Percentiles rank a stretch among this genome's conserved stretches.
phyloP scores from a whole-genome alignment of 2,888 invertebrate species.

The Acrobeloides nanus region DNA sequence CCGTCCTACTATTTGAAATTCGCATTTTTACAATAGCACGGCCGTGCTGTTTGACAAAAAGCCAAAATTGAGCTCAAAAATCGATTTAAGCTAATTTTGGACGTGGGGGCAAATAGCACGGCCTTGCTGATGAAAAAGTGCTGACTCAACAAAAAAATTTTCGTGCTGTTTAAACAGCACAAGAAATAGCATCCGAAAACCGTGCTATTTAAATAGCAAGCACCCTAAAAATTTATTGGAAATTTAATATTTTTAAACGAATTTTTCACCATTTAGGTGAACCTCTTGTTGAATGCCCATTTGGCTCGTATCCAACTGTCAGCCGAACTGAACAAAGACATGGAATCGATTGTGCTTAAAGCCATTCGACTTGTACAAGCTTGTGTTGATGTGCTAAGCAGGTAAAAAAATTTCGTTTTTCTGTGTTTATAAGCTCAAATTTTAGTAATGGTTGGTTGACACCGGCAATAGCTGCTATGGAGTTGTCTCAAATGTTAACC shows the following conservation, averaged over 20 bases:
- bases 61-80: too few species aligned
- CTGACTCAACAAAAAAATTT: too few species aligned
- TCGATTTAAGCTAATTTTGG: too few species aligned
- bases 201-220: too few species aligned
- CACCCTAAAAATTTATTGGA: not conserved
- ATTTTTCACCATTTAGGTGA: slow-evolving; percentile 58
- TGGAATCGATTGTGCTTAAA: slow-evolving; percentile 72
- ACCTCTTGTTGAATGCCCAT: slow-evolving; percentile 88
- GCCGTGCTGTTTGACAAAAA: too few species aligned
- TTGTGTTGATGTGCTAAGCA: slow-evolving; percentile 76
- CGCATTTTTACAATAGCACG: too few species aligned
- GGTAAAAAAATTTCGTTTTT: slow-evolving; percentile 11
- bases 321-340: slow-evolving; percentile 91
- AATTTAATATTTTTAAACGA: slow-evolving; percentile 8
- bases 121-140: too few species aligned
- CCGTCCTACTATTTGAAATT: too few species aligned
- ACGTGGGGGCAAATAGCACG: too few species aligned
- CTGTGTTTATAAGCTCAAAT: not conserved
- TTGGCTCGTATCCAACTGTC: slow-evolving; percentile 85
- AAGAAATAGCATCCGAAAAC: too few species aligned
- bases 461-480: slow-evolving; percentile 98
- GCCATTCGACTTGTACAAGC: slow-evolving; percentile 63
- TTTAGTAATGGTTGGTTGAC: slow-evolving; percentile 89
- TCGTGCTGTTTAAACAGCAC: too few species aligned
- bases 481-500: slow-evolving; percentile 97